phyloP scores from a whole-genome alignment of 2,113 vertebrate species.

The Odocoileus hemionus region DNA sequence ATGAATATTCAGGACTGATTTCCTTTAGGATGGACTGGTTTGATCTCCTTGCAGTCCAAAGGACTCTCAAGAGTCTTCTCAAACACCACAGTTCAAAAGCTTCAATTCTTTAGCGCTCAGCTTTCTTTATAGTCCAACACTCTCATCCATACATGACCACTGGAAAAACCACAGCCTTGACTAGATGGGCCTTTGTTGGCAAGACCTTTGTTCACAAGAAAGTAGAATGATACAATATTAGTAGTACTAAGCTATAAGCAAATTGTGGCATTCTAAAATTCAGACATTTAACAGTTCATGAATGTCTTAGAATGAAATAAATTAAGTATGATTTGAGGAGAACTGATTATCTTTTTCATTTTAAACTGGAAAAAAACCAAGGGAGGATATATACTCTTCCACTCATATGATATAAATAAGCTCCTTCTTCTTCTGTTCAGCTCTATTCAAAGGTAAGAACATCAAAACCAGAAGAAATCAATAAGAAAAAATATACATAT shows the following conservation, averaged over 20 bases:
- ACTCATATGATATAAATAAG: not conserved
- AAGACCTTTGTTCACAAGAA: not conserved
- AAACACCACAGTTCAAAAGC: not conserved
- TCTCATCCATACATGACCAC: not conserved
- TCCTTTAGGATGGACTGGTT: not conserved
- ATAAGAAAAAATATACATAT: not conserved
- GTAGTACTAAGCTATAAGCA: not conserved
- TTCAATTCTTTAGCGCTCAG: not conserved
- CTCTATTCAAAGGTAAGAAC: not conserved
- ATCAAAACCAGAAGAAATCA: not conserved
- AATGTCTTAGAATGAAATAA: not conserved
- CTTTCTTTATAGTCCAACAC: not conserved
- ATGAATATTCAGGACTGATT: not conserved
- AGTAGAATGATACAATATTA: not conserved
- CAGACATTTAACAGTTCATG: not conserved
- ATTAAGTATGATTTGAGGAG: not conserved
- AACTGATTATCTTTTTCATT: not conserved
- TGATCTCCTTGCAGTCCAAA: not conserved
- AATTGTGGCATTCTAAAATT: not conserved
- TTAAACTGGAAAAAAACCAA: not conserved
- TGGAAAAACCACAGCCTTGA: not conserved
- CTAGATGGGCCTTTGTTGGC: not conserved
- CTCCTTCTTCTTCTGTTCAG: not conserved
- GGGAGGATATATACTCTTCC: not conserved
- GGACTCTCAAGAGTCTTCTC: not conserved